A percentile compares a stretch with the other conserved stretches of the same genome.
phyloP scores from a whole-genome alignment of 2,113 vertebrate genomes.

The Mixornis gularis region DNA sequence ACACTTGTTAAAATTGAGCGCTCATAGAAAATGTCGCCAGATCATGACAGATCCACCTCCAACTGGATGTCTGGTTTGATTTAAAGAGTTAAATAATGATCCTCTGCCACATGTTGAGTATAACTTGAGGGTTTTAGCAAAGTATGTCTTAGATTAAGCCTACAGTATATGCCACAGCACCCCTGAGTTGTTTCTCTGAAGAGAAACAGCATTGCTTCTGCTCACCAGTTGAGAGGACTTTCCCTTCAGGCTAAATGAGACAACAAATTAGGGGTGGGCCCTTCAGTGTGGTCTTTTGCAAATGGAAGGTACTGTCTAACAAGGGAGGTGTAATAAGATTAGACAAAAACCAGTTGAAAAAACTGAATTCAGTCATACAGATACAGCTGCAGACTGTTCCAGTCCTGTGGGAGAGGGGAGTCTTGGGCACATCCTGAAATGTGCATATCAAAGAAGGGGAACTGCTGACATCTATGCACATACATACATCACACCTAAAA shows the following conservation, averaged over 20 bases:
- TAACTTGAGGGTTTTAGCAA: conserved; percentile 70
- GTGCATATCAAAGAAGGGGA: not conserved
- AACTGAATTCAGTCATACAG: not conserved
- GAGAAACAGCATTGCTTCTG: conserved; percentile 27
- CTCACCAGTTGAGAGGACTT: conserved; percentile 14
- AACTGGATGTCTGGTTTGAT: conserved; percentile 67
- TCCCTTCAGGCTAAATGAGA: conserved; percentile 56
- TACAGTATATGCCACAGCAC: conserved; percentile 44
- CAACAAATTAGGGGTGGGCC: conserved; percentile 56
- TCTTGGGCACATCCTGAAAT: not conserved
- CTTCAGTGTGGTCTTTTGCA: conserved; percentile 78
- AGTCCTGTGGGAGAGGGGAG: not conserved
- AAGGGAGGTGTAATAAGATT: conserved; percentile 42
- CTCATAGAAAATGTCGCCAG: conserved; percentile 51
- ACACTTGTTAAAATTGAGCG: conserved; percentile 65
- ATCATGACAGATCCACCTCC: conserved; percentile 67
- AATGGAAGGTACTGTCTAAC: conserved; percentile 42
- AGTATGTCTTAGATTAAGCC: conserved; percentile 73
- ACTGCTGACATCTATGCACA: not conserved
- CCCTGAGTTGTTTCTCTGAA: conserved; percentile 49
- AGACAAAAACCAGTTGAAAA: conserved; percentile 54
- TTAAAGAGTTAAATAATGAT: conserved; percentile 73
- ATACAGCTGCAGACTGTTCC: not conserved
- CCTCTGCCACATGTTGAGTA: conserved; percentile 71
- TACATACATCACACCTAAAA: not conserved